These are phyloP conservation scores for Arion vulgaris DNA, from an alignment of 1,140 invertebrate genomes.

Conservation along the genomic window DNA sequence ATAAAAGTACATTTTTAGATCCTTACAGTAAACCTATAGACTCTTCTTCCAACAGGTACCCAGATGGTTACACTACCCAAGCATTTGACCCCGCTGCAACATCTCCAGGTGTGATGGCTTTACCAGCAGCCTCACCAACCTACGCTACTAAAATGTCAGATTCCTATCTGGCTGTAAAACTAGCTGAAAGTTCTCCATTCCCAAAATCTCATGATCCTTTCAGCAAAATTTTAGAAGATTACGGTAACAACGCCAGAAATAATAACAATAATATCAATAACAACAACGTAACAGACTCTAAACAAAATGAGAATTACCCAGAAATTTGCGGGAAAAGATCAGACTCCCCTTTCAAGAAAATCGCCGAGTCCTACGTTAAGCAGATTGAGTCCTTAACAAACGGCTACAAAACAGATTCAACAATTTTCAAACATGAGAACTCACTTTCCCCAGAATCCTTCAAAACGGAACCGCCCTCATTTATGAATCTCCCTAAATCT, in stretches of 20 bases:
- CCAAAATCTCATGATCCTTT: constrained; percentile 12
- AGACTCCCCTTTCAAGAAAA: constrained; percentile 4
- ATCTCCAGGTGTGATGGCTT: background rate
- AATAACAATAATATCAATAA: constrained; percentile 37
- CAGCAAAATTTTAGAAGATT: constrained; percentile 33
- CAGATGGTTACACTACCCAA: background rate
- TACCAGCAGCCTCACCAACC: background rate
- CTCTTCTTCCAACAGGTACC: background rate
- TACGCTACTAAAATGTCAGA: constrained; percentile 22
- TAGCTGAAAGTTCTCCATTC: constrained; percentile 20
- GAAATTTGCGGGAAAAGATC: background rate
- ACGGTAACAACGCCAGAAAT: constrained; percentile 20
- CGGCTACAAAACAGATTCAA: constrained; percentile 21
- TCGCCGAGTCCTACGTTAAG: constrained; percentile 31
- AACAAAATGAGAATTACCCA: background rate
- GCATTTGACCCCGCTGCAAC: background rate
- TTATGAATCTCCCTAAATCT: background rate
- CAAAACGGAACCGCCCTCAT: constrained; percentile 4
- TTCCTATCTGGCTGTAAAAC: background rate
- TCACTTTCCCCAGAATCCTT: background rate
- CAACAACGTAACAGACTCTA: background rate
- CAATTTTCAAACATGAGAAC: constrained; percentile 13
- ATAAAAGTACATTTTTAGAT: background rate
- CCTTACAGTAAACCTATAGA: background rate
- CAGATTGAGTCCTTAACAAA: constrained; percentile 21